Evolutionary conservation across 1,140 invertebrate genomes (phyloP).

Genomic region (Anthonomus grandis): DNA sequence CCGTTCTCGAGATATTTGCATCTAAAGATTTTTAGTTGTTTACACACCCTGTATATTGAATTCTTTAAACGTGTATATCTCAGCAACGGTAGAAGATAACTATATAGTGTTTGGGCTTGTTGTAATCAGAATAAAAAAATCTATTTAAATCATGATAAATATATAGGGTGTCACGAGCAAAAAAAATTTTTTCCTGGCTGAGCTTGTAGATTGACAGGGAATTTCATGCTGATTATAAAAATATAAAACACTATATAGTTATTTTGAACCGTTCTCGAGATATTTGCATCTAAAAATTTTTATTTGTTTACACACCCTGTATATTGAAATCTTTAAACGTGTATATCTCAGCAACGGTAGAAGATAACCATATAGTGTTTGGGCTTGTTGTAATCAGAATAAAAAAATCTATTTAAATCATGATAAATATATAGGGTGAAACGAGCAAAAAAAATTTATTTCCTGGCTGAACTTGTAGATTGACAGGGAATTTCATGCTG

Average conservation of each 20-base stretch:
- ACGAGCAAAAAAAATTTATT: background rate
- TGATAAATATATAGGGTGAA: background rate
- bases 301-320: background rate
- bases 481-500: background rate
- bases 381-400: background rate
- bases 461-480: background rate
- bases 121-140: background rate
- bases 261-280: background rate
- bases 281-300: background rate
- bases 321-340: background rate
- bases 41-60: no score
- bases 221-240: background rate
- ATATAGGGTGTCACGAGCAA: background rate
- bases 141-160: background rate
- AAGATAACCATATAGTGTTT: no score
- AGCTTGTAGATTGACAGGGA: slow-evolving; percentile 52
- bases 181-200: background rate
- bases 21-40: no score
- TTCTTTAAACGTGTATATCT: background rate
- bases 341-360: background rate
- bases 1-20: no score
- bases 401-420: background rate
- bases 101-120: no score
- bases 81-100: no score
- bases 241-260: no score